These are phyloP conservation scores for Miichthys miiuy DNA, from an alignment of 2,797 vertebrate species.

Conservation along the genomic window DNA sequence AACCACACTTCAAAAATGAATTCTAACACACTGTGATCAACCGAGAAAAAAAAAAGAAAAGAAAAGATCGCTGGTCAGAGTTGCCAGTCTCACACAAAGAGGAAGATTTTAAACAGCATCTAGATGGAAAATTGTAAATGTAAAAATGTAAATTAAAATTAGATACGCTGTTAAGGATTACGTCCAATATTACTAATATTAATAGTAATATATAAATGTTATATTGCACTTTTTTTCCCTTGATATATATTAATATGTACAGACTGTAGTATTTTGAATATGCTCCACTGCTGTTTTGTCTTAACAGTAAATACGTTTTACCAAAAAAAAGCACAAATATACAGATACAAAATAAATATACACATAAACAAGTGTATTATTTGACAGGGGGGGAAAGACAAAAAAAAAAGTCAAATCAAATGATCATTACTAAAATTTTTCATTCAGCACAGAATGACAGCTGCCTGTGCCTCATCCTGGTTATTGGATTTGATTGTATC, in stretches of 20 bases:
- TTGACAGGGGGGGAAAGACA: constrained; percentile 25
- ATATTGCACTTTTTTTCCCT: too few relatives aligned
- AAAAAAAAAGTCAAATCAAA: constrained; percentile 57
- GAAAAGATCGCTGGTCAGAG: constrained; percentile 18
- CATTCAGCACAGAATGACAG: constrained; percentile 73
- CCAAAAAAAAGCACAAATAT: neutral
- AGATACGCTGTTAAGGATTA: neutral
- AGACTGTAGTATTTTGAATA: neutral
- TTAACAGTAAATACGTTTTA: neutral
- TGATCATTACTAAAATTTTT: constrained; percentile 65
- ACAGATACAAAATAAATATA: too few relatives aligned
- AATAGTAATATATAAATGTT: too few relatives aligned
- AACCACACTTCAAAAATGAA: constrained; percentile 45
- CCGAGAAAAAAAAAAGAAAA: neutral
- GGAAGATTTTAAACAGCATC: constrained; percentile 2
- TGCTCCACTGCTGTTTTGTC: neutral
- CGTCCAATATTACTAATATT: neutral
- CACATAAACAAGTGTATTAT: constrained; percentile 21
- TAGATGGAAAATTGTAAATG: neutral
- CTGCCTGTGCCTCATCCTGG: constrained; percentile 59
- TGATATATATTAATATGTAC: neutral
- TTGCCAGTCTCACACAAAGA: constrained; percentile 28
- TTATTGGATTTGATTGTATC: constrained; percentile 42
- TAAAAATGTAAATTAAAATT: neutral
- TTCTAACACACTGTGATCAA: constrained; percentile 30